These are phyloP conservation scores for Corynorhinus townsendii DNA, from an alignment of 2,113 vertebrate genomes.

Conservation along the genomic window DNA sequence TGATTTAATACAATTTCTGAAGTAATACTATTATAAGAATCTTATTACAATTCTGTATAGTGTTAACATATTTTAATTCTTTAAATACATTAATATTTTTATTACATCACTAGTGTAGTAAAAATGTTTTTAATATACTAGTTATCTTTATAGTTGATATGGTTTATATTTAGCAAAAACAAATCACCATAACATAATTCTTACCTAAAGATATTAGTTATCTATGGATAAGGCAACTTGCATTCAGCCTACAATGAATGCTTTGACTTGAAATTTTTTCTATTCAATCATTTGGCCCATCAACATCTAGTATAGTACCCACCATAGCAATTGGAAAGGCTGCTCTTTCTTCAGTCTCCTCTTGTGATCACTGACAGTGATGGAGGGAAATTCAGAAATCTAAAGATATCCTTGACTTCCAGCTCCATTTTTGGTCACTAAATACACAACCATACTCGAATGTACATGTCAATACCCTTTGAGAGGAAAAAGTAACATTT, in stretches of 20 bases:
- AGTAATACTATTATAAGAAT: neutral
- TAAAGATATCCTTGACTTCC: neutral
- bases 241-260: neutral
- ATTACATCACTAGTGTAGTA: neutral
- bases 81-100: neutral
- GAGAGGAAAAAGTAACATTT: neutral
- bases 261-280: neutral
- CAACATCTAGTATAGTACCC: neutral
- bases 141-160: neutral
- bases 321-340: neutral
- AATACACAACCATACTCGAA: neutral
- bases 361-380: neutral
- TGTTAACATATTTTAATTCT: neutral
- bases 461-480: neutral
- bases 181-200: neutral
- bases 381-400: neutral
- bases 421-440: neutral
- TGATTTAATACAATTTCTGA: neutral
- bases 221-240: neutral
- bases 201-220: neutral
- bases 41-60: neutral
- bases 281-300: neutral
- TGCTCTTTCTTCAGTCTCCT: neutral
- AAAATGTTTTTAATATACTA: slow-evolving; percentile 4
- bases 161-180: neutral